A percentile compares a stretch with the other conserved stretches of the same genome.
These are phyloP conservation scores for Cheumatopsyche charites DNA, from an alignment of 1,140 invertebrate genomes.

Conservation along the genomic window DNA sequence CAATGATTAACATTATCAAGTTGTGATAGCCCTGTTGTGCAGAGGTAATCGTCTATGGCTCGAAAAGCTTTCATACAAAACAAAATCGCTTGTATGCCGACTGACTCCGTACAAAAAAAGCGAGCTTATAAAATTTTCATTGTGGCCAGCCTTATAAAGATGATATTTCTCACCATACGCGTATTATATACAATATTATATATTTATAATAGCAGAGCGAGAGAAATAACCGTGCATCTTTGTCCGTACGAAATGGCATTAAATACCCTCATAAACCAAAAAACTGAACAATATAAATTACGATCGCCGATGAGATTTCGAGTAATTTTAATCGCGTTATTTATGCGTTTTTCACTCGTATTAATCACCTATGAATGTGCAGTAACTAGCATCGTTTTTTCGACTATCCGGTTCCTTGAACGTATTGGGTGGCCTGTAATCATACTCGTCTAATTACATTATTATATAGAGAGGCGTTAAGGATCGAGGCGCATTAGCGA, in stretches of 20 bases:
- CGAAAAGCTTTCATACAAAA: constrained; percentile 40
- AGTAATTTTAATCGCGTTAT: too few species aligned
- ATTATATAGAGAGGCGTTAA: constrained; percentile 27
- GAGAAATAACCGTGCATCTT: background rate
- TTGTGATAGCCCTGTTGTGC: background rate
- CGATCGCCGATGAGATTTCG: too few species aligned
- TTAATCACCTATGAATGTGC: background rate
- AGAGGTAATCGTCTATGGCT: constrained; percentile 33
- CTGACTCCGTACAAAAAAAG: constrained; percentile 30
- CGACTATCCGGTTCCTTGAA: background rate
- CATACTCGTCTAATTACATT: constrained; percentile 41
- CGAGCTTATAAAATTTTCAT: constrained; percentile 41
- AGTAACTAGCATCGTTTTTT: background rate
- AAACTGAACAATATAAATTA: too few species aligned
- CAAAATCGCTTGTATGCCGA: constrained; percentile 35
- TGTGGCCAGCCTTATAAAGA: constrained; percentile 38
- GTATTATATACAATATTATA: background rate
- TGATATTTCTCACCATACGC: constrained; percentile 12
- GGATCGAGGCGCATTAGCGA: background rate
- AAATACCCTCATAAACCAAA: too few species aligned
- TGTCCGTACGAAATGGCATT: background rate
- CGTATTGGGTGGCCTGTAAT: constrained; percentile 43
- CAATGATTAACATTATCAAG: too few species aligned
- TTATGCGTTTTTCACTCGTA: background rate
- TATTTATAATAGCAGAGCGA: background rate